Evolutionary conservation across 2,797 vertebrate genomes (phyloP).

Genomic region (Ceyx erithaca): DNA sequence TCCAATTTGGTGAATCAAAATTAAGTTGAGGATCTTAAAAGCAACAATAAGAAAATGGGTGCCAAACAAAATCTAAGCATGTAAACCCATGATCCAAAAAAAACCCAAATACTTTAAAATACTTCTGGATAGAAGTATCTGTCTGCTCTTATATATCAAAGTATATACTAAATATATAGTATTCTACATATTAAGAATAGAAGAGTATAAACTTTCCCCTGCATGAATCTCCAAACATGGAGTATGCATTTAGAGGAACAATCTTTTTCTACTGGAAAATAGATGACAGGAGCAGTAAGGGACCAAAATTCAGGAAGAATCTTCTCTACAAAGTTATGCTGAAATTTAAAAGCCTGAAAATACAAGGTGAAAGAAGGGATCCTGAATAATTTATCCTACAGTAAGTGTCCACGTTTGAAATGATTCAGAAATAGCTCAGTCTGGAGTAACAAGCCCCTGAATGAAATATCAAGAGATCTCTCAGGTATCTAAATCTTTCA

Average conservation of each 20-base stretch:
- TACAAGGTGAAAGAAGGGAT: slow-evolving; percentile 37
- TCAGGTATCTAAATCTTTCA: slow-evolving; percentile 41
- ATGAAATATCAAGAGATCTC: slow-evolving; percentile 40
- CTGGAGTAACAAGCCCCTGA: slow-evolving; percentile 30
- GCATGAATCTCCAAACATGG: background rate
- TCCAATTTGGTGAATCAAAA: background rate
- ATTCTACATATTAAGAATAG: background rate
- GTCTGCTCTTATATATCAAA: background rate
- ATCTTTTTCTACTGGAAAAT: background rate
- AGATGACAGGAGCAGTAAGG: background rate
- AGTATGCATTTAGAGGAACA: background rate
- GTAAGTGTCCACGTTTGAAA: slow-evolving; percentile 54
- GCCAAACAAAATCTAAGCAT: background rate
- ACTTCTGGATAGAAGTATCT: background rate
- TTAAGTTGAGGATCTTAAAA: background rate
- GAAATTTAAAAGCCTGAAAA: slow-evolving; percentile 40
- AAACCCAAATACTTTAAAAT: background rate
- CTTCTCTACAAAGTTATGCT: background rate
- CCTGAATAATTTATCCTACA: slow-evolving; percentile 60
- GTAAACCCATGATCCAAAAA: background rate
- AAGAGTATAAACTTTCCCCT: background rate
- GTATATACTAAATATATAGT: background rate
- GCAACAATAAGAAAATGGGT: background rate
- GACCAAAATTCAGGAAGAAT: background rate
- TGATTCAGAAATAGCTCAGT: slow-evolving; percentile 43